These are phyloP conservation scores for Protobothrops flavoviridis DNA, from an alignment of 2,113 vertebrate species.

Conservation along the genomic window DNA sequence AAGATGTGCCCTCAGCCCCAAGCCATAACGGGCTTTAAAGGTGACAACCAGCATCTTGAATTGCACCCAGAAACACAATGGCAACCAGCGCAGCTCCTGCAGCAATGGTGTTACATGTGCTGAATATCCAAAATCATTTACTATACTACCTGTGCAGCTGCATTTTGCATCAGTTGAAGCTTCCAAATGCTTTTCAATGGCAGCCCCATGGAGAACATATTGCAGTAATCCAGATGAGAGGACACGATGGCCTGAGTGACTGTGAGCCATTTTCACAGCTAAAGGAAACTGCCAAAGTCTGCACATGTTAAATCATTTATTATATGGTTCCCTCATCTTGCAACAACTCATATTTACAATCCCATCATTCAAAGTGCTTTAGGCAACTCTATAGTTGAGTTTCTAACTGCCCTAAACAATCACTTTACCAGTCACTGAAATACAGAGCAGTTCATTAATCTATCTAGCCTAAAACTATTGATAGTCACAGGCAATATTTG, in stretches of 20 bases:
- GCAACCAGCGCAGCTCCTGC: not conserved
- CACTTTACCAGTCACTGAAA: not conserved
- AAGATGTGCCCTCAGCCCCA: not conserved
- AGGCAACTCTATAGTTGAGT: not conserved
- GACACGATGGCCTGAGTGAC: not conserved
- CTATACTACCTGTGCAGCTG: not conserved
- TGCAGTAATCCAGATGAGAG: not conserved
- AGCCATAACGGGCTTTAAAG: not conserved
- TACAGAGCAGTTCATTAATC: not conserved
- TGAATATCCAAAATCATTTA: not conserved
- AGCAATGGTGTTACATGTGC: not conserved
- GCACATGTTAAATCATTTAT: not conserved
- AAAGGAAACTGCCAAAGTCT: not conserved
- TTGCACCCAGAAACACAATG: not conserved
- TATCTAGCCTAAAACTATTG: not conserved
- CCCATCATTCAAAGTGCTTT: not conserved
- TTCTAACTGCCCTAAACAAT: not conserved
- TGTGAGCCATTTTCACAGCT: not conserved
- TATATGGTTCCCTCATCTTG: not conserved
- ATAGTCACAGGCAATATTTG: not conserved
- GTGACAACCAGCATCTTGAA: not conserved
- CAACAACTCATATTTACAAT: not conserved
- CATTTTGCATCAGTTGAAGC: not conserved
- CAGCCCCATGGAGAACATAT: not conserved
- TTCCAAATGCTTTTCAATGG: not conserved